Evolutionary conservation across 1,140 invertebrate genomes (phyloP).

Genomic region (Platorchestia sp.): DNA sequence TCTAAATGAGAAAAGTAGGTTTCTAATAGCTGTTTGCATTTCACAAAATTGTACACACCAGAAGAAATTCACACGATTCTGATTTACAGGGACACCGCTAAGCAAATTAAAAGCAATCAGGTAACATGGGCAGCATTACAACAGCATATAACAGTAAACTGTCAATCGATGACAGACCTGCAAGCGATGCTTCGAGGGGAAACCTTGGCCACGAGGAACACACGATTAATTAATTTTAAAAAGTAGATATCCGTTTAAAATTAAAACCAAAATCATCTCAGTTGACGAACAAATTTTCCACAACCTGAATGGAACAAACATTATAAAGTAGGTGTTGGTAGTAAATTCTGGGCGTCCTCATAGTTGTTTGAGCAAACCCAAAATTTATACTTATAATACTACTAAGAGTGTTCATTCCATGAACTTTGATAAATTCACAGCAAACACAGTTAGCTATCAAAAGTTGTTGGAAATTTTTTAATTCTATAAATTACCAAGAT

Average conservation of each 20-base stretch:
- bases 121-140: neutral
- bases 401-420: neutral
- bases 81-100: neutral
- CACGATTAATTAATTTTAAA: too few species aligned
- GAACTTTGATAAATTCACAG: neutral
- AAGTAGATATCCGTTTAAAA: neutral
- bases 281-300: neutral
- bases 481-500: too few species aligned
- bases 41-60: neutral
- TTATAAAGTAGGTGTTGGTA: neutral
- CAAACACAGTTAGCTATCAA: neutral
- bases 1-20: neutral
- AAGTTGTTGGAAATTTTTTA: too few species aligned
- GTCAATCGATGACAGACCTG: neutral
- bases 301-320: neutral
- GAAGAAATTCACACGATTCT: neutral
- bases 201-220: neutral
- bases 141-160: neutral
- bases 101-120: neutral
- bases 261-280: neutral
- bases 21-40: neutral
- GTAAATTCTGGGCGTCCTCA: neutral
- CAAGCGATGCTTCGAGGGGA: neutral
- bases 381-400: neutral
- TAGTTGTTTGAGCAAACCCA: neutral